phyloP scores from a whole-genome alignment of 2,888 invertebrate genomes.

The Epinotia ramella region DNA sequence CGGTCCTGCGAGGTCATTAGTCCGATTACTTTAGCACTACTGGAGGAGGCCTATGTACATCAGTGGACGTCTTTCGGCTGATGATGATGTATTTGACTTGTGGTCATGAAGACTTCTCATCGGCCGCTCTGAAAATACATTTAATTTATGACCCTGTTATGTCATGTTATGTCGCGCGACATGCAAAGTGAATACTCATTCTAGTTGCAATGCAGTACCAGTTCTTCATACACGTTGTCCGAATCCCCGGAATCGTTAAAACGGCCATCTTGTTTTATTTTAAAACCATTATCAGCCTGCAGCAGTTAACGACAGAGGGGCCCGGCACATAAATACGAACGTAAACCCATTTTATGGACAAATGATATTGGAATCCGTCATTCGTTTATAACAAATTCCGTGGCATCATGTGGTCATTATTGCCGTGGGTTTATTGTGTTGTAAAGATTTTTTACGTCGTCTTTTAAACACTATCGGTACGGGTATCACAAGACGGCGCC shows the following conservation, averaged over 20 bases:
- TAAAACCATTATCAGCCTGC: constrained; percentile 51
- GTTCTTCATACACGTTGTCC: not conserved
- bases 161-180: no score
- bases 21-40: no score
- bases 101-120: no score
- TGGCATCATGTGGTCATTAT: constrained; percentile 43
- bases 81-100: no score
- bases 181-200: no score
- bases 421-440: constrained; percentile 35
- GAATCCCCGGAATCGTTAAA: constrained; percentile 47
- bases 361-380: constrained; percentile 56
- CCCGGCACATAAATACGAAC: constrained; percentile 56
- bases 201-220: no score
- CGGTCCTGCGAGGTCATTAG: no score
- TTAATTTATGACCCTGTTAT: no score
- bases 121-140: no score
- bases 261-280: constrained; percentile 54
- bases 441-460: constrained; percentile 24
- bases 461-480: not conserved
- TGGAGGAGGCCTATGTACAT: no score
- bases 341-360: constrained; percentile 58
- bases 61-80: no score
- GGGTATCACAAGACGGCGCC: no score
- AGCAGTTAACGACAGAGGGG: constrained; percentile 57
- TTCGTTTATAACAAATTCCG: constrained; percentile 42